Evolutionary conservation across 92 coral and sea anemone genomes (phyloP), one percentile per base, ranked within the genome.

Genomic region (Ricordea florida): DNA sequence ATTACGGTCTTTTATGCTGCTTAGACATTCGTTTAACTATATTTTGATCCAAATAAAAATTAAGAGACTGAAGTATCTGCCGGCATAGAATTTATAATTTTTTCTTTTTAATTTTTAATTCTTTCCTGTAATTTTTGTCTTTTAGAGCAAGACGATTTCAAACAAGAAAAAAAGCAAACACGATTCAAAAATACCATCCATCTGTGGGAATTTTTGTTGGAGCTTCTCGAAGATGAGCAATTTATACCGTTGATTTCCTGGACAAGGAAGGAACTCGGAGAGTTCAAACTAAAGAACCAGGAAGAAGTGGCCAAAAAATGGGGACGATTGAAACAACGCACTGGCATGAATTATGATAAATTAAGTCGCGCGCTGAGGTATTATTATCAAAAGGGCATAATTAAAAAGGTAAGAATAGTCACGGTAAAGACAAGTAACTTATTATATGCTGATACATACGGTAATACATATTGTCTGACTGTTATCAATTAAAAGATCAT

Each of bases 191-290:
- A 93, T 62, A 92, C 93, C 1, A 78, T 93, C 26, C 98, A 93
- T 57, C 79, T 93, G 51, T 93, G 98, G 98, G 98, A 93, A 62
- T 93, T 93, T 66, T 74, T 93, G 21, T 61, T 93, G 50, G 98
- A 93, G 69, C 49, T 93, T 24, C 69, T 93, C 1, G 86, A 83
- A 20, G 94, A 93, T 47, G 91, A 93, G 20, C 88, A 90, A 37
- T 80, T 75, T 34, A 79, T 57, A 25, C 76, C 97, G 15, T 31
- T 93, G 26, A 93, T 93, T 65, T 78, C 91, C 20, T 93, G 98
- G 98, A 93, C 98, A 13, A 78, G 83, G 32, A 81, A 78, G 40
- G 98, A 93, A 6, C 69, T 63, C 7, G 82, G 92, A 8, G 98
- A 93, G 26, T 93, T 93, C 75, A 93, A 90, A 62, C 77, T 93